A percentile compares a stretch with the other conserved stretches of the same genome.
These are phyloP conservation scores for Pipra filicauda DNA, from an alignment of 2,113 vertebrate genomes.

Conservation along the genomic window DNA sequence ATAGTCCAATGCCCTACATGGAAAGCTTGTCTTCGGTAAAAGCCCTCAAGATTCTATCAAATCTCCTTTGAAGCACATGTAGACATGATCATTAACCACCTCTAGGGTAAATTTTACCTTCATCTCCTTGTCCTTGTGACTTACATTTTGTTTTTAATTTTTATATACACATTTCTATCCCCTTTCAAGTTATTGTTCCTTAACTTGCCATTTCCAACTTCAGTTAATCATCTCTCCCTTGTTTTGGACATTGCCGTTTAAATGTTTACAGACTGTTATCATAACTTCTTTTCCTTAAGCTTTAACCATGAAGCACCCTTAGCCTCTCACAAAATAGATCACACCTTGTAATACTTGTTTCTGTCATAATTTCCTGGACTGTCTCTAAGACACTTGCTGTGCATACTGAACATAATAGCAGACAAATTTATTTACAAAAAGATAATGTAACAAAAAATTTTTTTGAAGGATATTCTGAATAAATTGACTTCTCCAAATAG, in stretches of 20 bases:
- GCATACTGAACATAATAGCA: not conserved
- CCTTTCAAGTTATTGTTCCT: conserved; percentile 19
- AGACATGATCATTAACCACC: not conserved
- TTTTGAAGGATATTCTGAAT: not conserved
- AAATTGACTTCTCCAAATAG: not conserved
- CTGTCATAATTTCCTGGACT: conserved; percentile 26
- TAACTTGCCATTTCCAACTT: not conserved
- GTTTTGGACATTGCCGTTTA: conserved; percentile 17
- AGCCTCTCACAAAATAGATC: conserved; percentile 44
- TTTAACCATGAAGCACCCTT: not conserved
- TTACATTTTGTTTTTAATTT: conserved; percentile 34
- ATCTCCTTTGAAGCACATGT: not conserved
- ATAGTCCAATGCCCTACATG: not conserved
- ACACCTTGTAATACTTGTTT: conserved; percentile 43
- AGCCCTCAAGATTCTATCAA: not conserved
- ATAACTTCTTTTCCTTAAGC: conserved; percentile 15
- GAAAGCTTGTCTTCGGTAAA: not conserved
- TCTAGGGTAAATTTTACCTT: not conserved
- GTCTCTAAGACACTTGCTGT: not conserved
- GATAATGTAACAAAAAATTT: not conserved
- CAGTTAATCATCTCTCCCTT: conserved; percentile 5
- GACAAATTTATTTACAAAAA: not conserved
- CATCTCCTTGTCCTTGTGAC: not conserved
- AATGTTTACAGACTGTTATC: conserved; percentile 12
- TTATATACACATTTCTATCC: not conserved